Conservation (phyloP, 2,888 invertebrate species). For the Orthonychiurus folsomi region DNA sequence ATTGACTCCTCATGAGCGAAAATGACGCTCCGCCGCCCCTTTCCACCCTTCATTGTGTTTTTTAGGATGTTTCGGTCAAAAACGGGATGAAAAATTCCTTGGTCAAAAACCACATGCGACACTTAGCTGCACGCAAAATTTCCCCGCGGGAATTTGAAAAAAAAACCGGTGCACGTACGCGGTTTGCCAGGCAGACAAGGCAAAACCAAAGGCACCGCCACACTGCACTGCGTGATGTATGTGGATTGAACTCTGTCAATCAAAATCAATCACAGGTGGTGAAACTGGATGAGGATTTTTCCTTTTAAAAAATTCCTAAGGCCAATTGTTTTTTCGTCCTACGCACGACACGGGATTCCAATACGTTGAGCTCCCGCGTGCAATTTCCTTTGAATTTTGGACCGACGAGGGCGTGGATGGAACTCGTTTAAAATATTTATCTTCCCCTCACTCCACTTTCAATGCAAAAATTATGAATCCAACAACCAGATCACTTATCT, state of each 20-base stretch:
- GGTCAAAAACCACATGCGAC: too few species aligned
- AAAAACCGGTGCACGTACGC: constrained; percentile 2
- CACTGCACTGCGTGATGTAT: constrained; percentile 1
- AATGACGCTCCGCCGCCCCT: constrained; percentile 22
- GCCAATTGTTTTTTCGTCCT: not conserved
- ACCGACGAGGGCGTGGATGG: too few species aligned
- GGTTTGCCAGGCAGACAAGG: not conserved
- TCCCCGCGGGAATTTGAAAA: not conserved
- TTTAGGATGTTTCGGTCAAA: too few species aligned
- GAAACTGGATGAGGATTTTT: not conserved
- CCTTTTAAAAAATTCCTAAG: not conserved
- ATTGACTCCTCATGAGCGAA: constrained; percentile 29
- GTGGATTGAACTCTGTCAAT: constrained; percentile 11
- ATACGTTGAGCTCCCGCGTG: too few species aligned
- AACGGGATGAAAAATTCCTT: too few species aligned
- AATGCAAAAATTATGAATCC: too few species aligned
- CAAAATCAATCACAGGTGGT: not conserved
- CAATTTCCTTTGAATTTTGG: too few species aligned
- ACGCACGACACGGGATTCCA: too few species aligned
- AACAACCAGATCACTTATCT: too few species aligned
- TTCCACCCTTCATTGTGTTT: constrained; percentile 15
- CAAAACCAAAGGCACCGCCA: not conserved
- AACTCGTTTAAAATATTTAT: too few species aligned
- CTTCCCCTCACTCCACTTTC: too few species aligned
- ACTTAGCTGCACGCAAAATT: constrained; percentile 10